Evolutionary conservation across 2,888 invertebrate species (phyloP), one percentile per base, ranked within the genome.

Genomic region (Agonopterix arenella): DNA sequence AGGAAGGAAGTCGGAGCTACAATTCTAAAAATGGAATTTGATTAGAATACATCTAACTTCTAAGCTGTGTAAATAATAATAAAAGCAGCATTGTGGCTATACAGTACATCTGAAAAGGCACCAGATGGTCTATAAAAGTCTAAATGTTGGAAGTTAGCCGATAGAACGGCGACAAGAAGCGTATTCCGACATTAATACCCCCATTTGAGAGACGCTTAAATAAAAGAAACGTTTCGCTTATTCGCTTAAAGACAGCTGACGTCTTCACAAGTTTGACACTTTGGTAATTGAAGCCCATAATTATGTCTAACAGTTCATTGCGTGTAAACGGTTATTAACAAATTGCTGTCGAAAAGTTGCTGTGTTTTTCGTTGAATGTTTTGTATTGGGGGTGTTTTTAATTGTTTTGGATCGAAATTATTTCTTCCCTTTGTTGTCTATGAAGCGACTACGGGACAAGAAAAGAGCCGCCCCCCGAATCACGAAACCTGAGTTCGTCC

Each of bases 61-160:
- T 28, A 28, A 28, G 28, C 28, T 28, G 28, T 28, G 7, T 28
- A 47, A 52, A 61, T 60, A 66, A 71, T 59, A 59, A 67, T 70
- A 70, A 64, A 66, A 62, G 55, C 54, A 53, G 57, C 58, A 64
- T 61, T 59, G 59, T 57, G 63, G 65, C 60, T 57, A 54, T 57
- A 54, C 55, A 58, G 60, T 56, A 61, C 59, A 55, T 54, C 56
- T 59, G 63, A 61, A 59, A 60, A 49, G 68, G 64, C 66, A 60
- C 66, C 76, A 77, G 76, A 80, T 81, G 78, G 73, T 61, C 73
- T 62, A 79, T 79, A 76, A 81, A 76, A 65, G 78, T 75, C 68
- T 64, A 65, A 76, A 78, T 72, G 78, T 73, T 70, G 57, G 73
- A 80, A 81, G 66, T 80, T 80, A 64, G 60, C 60, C 68, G 55